Percentiles rank a stretch among this genome's conserved stretches.
Evolutionary conservation across 2,797 vertebrate genomes (phyloP).

Genomic region (Sebastes vulpes): DNA sequence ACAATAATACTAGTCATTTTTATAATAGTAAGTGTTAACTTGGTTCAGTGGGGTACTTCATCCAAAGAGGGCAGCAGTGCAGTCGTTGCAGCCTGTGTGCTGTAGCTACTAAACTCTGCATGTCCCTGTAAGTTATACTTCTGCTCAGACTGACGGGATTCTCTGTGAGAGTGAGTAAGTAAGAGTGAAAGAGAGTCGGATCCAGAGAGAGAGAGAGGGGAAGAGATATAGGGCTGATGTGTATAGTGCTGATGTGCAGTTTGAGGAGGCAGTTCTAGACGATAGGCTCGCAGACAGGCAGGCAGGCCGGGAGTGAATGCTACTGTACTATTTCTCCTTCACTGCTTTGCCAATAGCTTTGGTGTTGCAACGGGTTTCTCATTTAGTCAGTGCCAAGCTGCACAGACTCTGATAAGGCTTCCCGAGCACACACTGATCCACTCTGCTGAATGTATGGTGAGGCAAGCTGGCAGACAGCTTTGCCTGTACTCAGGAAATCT

Average conservation of each 20-base stretch:
- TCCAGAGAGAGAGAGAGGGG: neutral
- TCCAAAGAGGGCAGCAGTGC: neutral
- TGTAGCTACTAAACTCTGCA: neutral
- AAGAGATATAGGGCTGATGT: conserved; percentile 41
- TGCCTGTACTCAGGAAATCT: conserved; percentile 41
- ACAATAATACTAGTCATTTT: neutral
- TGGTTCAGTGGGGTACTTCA: neutral
- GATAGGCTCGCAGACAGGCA: conserved; percentile 39
- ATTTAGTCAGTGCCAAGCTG: conserved; percentile 75
- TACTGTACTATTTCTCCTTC: conserved; percentile 69
- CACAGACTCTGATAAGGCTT: conserved; percentile 74
- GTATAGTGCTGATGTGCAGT: conserved; percentile 64
- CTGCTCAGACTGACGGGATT: conserved; percentile 3
- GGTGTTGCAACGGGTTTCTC: conserved; percentile 68
- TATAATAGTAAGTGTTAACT: neutral
- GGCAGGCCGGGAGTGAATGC: conserved; percentile 33
- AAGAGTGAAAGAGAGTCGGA: conserved; percentile 6
- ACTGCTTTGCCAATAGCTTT: conserved; percentile 68
- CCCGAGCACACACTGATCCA: conserved; percentile 58
- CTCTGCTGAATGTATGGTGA: conserved; percentile 53
- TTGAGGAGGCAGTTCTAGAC: conserved; percentile 35
- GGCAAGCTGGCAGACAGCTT: conserved; percentile 43
- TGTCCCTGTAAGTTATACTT: neutral
- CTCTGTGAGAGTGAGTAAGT: conserved; percentile 5
- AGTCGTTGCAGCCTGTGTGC: neutral